Evolutionary conservation across 2,113 vertebrate species (phyloP), one percentile per base, ranked within the genome.

Genomic region (Bujurquina vittata): DNA sequence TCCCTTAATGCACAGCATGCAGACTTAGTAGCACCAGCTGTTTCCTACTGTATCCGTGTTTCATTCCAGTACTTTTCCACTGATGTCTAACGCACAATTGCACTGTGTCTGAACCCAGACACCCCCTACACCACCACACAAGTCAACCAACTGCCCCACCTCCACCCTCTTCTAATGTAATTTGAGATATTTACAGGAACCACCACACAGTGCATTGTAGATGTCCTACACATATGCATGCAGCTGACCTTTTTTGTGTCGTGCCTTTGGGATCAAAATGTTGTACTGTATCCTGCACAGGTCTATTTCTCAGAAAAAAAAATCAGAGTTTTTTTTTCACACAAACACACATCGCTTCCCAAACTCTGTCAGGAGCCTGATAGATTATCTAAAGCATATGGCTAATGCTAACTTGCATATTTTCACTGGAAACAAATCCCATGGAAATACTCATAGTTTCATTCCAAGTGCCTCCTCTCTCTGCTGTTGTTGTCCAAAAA

Each of bases 51-150:
- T 33, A 20, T 84, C 67, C 55, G 26, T 73, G 37, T 67, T 72
- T 37, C 65, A 31, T 77, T 56, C 59, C 87, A 84, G 92, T 95
- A 94, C 86, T 95, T 95, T 96, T 94, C 93, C 94, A 93, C 81
- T 79, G 8, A 84, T 76, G 20, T n/a, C 80, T 91, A 65, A 91
- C 88, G 92, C 88, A 83, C 60, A 80, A 54, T 69, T 81, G 87
- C 83, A 84, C 90, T 89, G 67, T 10, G 33, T 15, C 65, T 90
- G 79, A 91, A 87, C 88, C 79, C 77, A 5, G 40, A 75, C 61
- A 18, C 58, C 89, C 43, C 40, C 49, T 6, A 2, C 35, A 37
- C 35, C 26, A 29, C 63, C 65, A 29, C 65, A 49, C 40, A 10
- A 69, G 49, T 49, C 43, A 49, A 4, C 17, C 40, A 49, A 49